Evolutionary conservation across 2,888 invertebrate species (phyloP).

Genomic region (Mesodorylaimus sp.): DNA sequence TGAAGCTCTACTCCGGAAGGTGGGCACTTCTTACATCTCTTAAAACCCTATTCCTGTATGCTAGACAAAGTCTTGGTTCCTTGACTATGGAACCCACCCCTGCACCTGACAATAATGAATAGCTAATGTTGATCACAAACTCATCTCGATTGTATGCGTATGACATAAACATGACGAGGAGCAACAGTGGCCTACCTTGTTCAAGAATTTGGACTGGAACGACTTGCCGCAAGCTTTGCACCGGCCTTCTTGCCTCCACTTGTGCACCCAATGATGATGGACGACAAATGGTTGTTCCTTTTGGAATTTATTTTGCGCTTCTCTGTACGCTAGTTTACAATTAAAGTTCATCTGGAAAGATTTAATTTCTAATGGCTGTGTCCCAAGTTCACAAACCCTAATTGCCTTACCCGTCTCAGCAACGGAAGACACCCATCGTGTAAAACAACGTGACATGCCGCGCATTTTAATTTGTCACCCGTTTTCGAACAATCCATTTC

Average conservation of each 20-base stretch:
- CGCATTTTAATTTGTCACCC: conserved; percentile 36
- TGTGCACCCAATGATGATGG: conserved; percentile 94
- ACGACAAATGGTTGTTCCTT: conserved; percentile 37
- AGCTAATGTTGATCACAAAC: too few species aligned
- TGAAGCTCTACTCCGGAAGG: too few species aligned
- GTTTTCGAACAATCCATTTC: conserved; percentile 29
- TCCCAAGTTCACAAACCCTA: too few species aligned
- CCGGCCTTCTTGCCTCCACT: conserved; percentile 82
- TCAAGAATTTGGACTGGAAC: conserved; percentile 29
- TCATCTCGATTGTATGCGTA: too few species aligned
- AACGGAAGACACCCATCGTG: conserved; percentile 37
- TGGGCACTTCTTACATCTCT: too few species aligned
- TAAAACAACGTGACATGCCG: conserved; percentile 37
- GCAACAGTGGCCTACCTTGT: conserved; percentile 6
- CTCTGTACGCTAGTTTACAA: conserved; percentile 86
- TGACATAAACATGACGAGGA: too few species aligned
- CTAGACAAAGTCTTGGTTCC: too few species aligned
- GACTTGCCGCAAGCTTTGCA: conserved; percentile 77
- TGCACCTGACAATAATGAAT: too few species aligned
- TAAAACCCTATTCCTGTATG: too few species aligned
- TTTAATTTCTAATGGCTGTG: too few species aligned
- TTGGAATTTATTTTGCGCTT: conserved; percentile 43
- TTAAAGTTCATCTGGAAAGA: conserved; percentile 48
- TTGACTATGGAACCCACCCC: too few species aligned
- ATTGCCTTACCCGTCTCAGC: conserved; percentile 34